A percentile compares a stretch with the other conserved stretches of the same genome.
Evolutionary conservation across 2,797 vertebrate species (phyloP).

Genomic region (Myotis myotis): DNA sequence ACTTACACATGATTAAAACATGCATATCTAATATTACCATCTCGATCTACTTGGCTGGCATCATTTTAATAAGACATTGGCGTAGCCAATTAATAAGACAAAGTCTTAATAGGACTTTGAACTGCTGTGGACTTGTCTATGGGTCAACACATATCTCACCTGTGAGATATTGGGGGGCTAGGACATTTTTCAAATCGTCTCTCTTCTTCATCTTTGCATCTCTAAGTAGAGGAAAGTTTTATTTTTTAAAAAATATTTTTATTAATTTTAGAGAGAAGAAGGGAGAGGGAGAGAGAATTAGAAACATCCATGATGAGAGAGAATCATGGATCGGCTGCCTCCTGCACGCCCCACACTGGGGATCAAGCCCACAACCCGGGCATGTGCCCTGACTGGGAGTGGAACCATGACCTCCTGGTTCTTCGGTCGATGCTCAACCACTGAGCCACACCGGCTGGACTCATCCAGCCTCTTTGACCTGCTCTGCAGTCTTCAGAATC

Average conservation of each 20-base stretch:
- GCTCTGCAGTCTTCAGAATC: too few species aligned
- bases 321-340: too few species aligned
- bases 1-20: background rate
- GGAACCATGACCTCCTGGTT: too few species aligned
- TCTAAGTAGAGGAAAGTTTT: slow-evolving; percentile 51
- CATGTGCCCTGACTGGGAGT: too few species aligned
- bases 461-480: too few species aligned
- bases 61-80: background rate
- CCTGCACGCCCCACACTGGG: too few species aligned
- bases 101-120: too few species aligned
- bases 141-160: background rate
- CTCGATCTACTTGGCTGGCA: background rate
- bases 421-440: accelerated
- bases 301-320: too few species aligned
- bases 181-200: background rate
- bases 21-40: background rate
- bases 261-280: too few species aligned
- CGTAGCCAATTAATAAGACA: too few species aligned
- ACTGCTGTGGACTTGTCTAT: background rate
- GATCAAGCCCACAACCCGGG: too few species aligned
- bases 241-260: background rate
- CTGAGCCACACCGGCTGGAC: accelerated
- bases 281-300: too few species aligned
- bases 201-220: background rate
- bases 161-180: background rate